These are phyloP conservation scores for Bombycilla garrulus DNA, from an alignment of 2,113 vertebrate genomes.

Conservation along the genomic window DNA sequence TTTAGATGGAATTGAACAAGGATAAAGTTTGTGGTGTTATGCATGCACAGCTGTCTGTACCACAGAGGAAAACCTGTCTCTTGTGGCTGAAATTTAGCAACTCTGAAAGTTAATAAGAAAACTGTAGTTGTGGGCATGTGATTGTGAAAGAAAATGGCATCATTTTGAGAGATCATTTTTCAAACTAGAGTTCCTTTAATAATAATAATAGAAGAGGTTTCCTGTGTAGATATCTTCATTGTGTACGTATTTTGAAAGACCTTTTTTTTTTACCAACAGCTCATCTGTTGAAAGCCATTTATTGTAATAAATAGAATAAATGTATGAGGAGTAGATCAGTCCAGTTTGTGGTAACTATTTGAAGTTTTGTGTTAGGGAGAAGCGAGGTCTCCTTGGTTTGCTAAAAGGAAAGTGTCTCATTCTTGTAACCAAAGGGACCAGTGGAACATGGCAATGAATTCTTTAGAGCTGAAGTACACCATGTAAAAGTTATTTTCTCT, in stretches of 20 bases:
- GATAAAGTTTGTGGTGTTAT: background rate
- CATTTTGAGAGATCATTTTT: background rate
- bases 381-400: background rate
- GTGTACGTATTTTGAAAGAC: background rate
- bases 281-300: background rate
- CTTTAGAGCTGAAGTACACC: background rate
- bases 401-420: background rate
- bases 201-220: background rate
- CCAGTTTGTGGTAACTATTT: background rate
- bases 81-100: background rate
- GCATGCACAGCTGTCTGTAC: accelerated
- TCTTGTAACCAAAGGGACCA: background rate
- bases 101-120: background rate
- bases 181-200: background rate
- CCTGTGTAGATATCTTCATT: background rate
- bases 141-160: background rate
- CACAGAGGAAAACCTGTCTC: background rate
- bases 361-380: background rate
- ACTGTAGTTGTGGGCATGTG: background rate
- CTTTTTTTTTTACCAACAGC: background rate
- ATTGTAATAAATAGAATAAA: background rate
- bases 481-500: background rate
- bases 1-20: background rate
- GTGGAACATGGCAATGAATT: background rate
- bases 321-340: background rate